Percentiles rank a stretch among this genome's conserved stretches.
Evolutionary conservation across 2,797 vertebrate genomes (phyloP).

Genomic region (Pristis pectinata): DNA sequence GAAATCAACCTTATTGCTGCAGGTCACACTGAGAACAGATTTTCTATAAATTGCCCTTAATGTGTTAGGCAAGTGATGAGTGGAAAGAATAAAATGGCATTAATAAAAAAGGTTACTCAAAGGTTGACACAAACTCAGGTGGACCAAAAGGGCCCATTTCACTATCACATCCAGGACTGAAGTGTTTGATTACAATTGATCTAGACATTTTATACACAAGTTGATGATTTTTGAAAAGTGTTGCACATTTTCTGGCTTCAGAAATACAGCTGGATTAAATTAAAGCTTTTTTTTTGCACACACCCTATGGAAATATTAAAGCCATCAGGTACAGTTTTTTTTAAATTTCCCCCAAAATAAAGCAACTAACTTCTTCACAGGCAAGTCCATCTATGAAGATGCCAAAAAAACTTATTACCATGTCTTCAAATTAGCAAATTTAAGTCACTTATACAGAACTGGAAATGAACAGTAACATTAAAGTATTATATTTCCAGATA

Average conservation of each 20-base stretch:
- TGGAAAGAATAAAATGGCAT: no score
- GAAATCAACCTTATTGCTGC: no score
- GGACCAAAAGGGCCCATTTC: no score
- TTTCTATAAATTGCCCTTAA: no score
- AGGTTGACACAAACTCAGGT: no score
- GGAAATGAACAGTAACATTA: not conserved
- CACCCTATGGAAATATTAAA: not conserved
- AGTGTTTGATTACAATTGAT: not conserved
- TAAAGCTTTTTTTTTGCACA: not conserved
- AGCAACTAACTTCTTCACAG: not conserved
- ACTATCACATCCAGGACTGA: no score
- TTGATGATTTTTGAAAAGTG: not conserved
- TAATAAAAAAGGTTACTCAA: no score
- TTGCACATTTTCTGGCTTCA: not conserved
- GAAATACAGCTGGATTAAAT: not conserved
- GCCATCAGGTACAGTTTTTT: not conserved
- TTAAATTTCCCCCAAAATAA: not conserved
- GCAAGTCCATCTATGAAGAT: not conserved
- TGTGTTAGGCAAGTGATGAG: no score
- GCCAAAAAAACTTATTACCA: not conserved
- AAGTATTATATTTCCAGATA: no score
- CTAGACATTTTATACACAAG: not conserved
- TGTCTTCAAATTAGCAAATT: not conserved
- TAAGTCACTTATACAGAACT: not conserved
- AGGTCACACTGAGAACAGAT: no score